Conservation (phyloP, 2,888 invertebrate species). For the Cryptocephalus moraei region DNA sequence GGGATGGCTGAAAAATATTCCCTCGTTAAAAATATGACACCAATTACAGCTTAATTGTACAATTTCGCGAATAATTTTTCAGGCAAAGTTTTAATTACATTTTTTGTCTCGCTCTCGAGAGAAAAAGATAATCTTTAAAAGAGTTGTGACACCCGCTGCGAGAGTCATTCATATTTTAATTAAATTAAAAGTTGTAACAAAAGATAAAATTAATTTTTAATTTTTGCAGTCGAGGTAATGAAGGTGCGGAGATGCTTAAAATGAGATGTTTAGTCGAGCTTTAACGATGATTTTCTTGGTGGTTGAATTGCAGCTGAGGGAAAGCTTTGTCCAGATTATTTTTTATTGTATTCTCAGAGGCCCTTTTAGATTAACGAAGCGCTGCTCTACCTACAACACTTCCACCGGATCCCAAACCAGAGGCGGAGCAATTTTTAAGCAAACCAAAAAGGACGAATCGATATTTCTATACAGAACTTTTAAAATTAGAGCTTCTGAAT, state of each 20-base stretch:
- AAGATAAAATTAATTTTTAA: constrained; percentile 41
- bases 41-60: constrained; percentile 12
- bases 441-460: too few species aligned
- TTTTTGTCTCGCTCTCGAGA: constrained; percentile 15
- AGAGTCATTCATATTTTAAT: constrained; percentile 31
- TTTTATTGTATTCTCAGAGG: constrained; percentile 34
- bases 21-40: too few species aligned
- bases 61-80: constrained; percentile 8
- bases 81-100: constrained; percentile 14
- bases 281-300: constrained; percentile 29
- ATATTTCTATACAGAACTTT: too few species aligned
- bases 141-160: constrained; percentile 29
- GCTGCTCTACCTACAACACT: too few species aligned
- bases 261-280: constrained; percentile 25
- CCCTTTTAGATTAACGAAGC: constrained; percentile 38
- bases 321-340: constrained; percentile 37
- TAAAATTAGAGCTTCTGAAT: too few species aligned
- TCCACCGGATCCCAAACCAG: too few species aligned
- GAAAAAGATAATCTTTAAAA: constrained; percentile 17
- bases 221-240: constrained; percentile 32
- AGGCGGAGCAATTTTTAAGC: too few species aligned
- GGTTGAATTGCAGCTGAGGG: constrained; percentile 27
- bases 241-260: constrained; percentile 26
- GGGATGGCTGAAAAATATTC: too few species aligned
- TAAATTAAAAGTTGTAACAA: constrained; percentile 39